Conservation (phyloP, 2,797 vertebrate species). For the Poeciliopsis infans region DNA sequence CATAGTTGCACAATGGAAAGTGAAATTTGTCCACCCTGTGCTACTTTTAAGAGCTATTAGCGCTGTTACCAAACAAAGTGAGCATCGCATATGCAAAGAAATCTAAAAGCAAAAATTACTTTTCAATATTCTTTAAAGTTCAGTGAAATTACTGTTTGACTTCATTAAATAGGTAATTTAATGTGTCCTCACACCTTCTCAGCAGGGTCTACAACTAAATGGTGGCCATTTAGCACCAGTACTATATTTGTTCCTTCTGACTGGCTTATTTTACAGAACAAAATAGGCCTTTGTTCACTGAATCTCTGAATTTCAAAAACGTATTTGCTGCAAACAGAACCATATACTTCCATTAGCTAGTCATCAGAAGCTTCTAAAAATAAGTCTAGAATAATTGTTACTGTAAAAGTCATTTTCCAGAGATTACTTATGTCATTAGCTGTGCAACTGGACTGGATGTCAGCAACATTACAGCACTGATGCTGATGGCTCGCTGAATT, state of each 20-base stretch:
- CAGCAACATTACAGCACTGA: not conserved
- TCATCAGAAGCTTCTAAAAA: not conserved
- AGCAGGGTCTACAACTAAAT: not conserved
- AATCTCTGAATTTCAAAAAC: not conserved
- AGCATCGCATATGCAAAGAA: not conserved
- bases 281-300: not conserved
- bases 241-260: not conserved
- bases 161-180: not conserved
- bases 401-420: not conserved
- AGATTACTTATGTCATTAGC: not conserved
- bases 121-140: not conserved
- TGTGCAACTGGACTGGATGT: not conserved
- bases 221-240: not conserved
- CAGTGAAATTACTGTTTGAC: not conserved
- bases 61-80: not conserved
- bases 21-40: not conserved
- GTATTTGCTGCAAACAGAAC: not conserved
- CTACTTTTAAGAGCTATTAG: not conserved
- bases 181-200: not conserved
- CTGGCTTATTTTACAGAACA: not conserved
- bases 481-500: not conserved
- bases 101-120: not conserved
- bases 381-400: not conserved
- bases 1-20: not conserved
- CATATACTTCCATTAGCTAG: not conserved